These are phyloP conservation scores for Syngnathus floridae DNA, from an alignment of 2,113 vertebrate genomes.

Conservation along the genomic window DNA sequence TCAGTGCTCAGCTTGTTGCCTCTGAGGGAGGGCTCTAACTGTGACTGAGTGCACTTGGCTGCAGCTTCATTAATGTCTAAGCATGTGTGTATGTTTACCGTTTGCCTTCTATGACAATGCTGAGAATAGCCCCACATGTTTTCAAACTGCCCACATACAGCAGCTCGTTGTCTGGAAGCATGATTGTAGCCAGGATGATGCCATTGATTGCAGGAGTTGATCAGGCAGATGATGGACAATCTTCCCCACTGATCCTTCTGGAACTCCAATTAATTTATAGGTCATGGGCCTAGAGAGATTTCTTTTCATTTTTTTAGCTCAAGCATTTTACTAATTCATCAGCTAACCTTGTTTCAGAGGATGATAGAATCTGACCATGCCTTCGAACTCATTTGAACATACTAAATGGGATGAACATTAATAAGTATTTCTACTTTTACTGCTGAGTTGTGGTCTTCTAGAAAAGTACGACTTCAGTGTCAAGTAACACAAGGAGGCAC, in stretches of 20 bases:
- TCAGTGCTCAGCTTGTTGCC: conserved; percentile 27
- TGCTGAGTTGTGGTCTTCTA: too few species aligned
- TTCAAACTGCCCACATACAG: conserved; percentile 44
- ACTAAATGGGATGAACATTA: background rate
- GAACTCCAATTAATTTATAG: conserved; percentile 29
- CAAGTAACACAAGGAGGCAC: too few species aligned
- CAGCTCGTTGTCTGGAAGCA: conserved; percentile 30
- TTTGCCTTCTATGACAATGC: conserved; percentile 23
- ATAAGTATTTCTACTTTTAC: too few species aligned
- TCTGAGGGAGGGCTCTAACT: conserved; percentile 33
- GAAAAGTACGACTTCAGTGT: too few species aligned
- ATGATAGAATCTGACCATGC: conserved; percentile 14
- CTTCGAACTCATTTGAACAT: background rate
- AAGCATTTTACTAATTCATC: conserved; percentile 24
- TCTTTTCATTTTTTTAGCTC: conserved; percentile 2
- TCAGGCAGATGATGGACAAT: conserved; percentile 27
- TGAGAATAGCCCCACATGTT: conserved; percentile 47
- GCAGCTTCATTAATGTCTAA: conserved; percentile 38
- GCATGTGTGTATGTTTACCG: conserved; percentile 9
- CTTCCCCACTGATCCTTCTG: conserved; percentile 20
- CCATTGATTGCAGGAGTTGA: conserved; percentile 50
- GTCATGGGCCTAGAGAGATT: conserved; percentile 13
- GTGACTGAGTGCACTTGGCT: conserved; percentile 42
- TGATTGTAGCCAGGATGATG: conserved; percentile 20
- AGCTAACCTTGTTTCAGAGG: conserved; percentile 12